phyloP scores from a whole-genome alignment of 1,140 invertebrate species.

The Archegozetes longisetosus region DNA sequence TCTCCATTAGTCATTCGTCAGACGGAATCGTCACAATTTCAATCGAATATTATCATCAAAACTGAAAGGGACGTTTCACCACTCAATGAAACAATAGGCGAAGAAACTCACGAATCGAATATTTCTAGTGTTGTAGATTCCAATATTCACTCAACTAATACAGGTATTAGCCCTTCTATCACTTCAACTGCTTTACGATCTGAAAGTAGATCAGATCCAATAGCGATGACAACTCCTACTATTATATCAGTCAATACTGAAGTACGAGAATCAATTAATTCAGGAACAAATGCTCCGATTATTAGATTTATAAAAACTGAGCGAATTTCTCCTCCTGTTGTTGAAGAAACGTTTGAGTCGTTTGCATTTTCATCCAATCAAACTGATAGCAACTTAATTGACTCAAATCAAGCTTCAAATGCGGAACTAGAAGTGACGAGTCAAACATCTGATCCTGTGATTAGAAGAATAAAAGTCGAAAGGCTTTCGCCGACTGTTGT shows the following conservation, averaged over 20 bases:
- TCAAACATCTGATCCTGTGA: background rate
- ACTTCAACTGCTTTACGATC: no score
- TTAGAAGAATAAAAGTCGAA: background rate
- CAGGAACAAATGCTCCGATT: background rate
- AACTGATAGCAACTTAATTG: background rate
- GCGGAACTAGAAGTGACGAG: background rate
- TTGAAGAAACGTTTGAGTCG: background rate
- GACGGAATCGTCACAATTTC: background rate
- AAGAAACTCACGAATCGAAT: no score
- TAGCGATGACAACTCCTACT: no score
- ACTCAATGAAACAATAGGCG: background rate
- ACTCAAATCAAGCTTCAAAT: no score
- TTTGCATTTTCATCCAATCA: background rate
- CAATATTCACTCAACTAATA: no score
- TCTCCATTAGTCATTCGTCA: background rate
- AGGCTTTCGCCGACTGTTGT: background rate
- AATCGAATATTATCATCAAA: background rate
- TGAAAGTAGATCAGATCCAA: no score
- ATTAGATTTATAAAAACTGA: background rate
- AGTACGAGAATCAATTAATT: background rate
- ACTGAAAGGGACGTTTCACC: background rate
- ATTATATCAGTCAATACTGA: no score
- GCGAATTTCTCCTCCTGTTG: background rate
- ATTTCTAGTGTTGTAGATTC: no score
- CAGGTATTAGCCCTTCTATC: no score